phyloP scores from a whole-genome alignment of 2,888 invertebrate genomes.

The Oxycera nigricornis region DNA sequence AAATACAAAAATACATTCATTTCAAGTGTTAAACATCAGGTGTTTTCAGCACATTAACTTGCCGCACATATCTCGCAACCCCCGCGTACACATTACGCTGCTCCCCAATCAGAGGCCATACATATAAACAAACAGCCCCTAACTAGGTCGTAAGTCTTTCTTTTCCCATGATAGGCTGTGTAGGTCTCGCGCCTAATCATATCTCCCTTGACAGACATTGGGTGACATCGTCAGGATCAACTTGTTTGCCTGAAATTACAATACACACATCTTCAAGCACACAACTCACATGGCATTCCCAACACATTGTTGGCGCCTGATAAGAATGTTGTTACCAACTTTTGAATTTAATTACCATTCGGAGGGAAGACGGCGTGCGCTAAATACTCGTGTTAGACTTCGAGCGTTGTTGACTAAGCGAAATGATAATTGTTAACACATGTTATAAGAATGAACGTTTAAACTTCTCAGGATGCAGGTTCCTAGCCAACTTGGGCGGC shows the following conservation, averaged over 20 bases:
- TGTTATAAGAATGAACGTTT: neutral
- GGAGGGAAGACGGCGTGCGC: neutral
- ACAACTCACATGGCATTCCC: neutral
- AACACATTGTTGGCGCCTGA: neutral
- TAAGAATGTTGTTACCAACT: constrained; percentile 18
- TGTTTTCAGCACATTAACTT: no score
- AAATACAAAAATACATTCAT: no score
- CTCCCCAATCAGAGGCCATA: no score
- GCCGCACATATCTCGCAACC: no score
- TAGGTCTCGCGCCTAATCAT: constrained; percentile 19
- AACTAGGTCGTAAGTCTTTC: neutral
- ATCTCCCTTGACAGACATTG: constrained; percentile 10
- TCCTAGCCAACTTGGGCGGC: neutral
- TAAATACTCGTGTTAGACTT: neutral
- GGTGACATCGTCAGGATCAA: constrained; percentile 12
- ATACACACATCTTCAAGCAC: neutral
- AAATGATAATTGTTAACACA: constrained; percentile 22
- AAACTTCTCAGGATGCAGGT: no score
- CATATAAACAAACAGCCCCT: no score
- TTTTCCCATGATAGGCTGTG: neutral
- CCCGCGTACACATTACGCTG: no score
- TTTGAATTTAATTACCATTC: constrained; percentile 30
- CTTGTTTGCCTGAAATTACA: neutral
- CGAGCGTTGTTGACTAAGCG: neutral
- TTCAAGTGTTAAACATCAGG: no score